A percentile compares a stretch with the other conserved stretches of the same genome.
Evolutionary conservation across 2,888 invertebrate genomes (phyloP).

Genomic region (Agapostemon virescens): DNA sequence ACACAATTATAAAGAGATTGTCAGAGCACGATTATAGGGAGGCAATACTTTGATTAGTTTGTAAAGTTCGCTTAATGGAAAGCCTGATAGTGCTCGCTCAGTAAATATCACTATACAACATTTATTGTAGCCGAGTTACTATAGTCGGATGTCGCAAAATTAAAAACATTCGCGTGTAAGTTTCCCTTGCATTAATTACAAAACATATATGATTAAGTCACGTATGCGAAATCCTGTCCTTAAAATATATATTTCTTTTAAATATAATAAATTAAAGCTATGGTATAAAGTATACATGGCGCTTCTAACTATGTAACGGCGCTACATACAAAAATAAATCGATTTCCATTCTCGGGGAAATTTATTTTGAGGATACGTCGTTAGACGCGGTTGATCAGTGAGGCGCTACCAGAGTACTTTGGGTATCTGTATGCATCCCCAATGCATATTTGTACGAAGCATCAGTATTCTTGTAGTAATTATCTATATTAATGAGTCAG

Average conservation of each 20-base stretch:
- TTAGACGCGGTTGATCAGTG: conserved; percentile 5
- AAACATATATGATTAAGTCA: neutral
- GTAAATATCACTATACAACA: neutral
- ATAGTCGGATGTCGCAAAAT: neutral
- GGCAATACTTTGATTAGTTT: neutral
- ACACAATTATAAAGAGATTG: conserved; percentile 13
- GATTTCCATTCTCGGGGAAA: conserved; percentile 4
- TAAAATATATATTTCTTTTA: neutral
- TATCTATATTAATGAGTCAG: neutral
- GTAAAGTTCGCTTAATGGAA: neutral
- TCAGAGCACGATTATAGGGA: neutral
- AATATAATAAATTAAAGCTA: neutral
- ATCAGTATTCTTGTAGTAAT: neutral
- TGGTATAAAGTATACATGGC: neutral
- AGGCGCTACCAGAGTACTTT: neutral
- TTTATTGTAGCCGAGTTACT: neutral
- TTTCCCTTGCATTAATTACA: neutral
- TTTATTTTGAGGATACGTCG: conserved; percentile 4
- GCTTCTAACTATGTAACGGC: neutral
- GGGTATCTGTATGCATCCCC: conserved; percentile 4
- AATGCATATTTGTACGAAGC: neutral
- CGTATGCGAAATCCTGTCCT: no score
- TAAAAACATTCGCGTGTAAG: neutral
- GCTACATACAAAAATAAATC: conserved; percentile 10
- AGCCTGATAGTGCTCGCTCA: neutral